These are phyloP conservation scores for Beroe forskalii DNA, from an alignment of 37 sponge, comb jelly and placozoan genomes.

Conservation along the genomic window DNA sequence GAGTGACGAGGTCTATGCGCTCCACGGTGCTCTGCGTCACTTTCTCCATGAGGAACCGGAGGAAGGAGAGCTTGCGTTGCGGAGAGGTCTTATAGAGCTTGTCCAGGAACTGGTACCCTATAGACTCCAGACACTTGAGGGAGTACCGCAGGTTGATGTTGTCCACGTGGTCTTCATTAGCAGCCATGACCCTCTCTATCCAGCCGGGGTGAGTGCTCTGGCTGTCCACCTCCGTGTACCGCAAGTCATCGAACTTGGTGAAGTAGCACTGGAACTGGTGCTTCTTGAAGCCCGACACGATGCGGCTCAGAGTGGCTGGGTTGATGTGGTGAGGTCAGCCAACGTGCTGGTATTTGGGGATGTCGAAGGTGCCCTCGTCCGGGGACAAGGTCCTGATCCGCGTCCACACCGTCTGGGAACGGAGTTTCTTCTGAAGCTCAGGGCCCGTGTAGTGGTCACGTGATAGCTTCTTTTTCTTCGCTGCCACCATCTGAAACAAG, in stretches of 20 bases:
- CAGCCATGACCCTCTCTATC: not conserved
- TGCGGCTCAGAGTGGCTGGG: not conserved
- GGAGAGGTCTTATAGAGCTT: conserved; percentile 51
- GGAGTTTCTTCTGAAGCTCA: conserved; percentile 20
- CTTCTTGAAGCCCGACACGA: conserved; percentile 64
- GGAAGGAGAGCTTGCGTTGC: conserved; percentile 13
- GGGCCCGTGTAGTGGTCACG: not conserved
- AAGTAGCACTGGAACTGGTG: conserved; percentile 63
- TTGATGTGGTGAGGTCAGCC: not conserved
- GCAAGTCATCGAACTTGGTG: conserved; percentile 49
- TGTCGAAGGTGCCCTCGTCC: not conserved
- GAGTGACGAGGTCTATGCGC: conserved; percentile 17
- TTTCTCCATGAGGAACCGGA: not conserved
- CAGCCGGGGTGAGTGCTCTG: not conserved
- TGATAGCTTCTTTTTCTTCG: conserved; percentile 19
- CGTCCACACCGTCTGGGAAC: conserved; percentile 1
- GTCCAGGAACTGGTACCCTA: conserved; percentile 61
- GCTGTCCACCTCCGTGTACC: not conserved
- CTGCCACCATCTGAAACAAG: conserved; percentile 19
- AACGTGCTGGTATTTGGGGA: conserved; percentile 19
- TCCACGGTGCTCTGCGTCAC: not conserved
- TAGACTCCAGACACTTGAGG: conserved; percentile 47
- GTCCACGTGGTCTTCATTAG: not conserved
- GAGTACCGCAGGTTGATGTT: conserved; percentile 40
- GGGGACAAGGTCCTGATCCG: conserved; percentile 6